These are phyloP conservation scores for Melipona quadrifasciata DNA, from an alignment of 1,140 invertebrate species.

Conservation along the genomic window DNA sequence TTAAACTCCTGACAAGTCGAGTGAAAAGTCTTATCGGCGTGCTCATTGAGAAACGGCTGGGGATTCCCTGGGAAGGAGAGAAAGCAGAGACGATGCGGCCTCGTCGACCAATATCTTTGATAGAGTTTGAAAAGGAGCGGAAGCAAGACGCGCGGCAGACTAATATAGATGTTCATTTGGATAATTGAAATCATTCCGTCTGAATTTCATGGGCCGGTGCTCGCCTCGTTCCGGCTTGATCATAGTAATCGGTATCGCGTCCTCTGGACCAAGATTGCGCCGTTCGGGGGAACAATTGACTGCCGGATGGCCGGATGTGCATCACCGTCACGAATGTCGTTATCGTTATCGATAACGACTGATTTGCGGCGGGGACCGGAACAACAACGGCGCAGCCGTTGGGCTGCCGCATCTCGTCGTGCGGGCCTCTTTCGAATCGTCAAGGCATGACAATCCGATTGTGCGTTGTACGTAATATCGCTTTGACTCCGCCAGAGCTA, in stretches of 20 bases:
- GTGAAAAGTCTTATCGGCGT: conserved; percentile 72
- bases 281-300: conserved; percentile 69
- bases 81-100: not conserved
- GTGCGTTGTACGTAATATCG: not conserved
- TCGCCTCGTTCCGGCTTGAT: conserved; percentile 66
- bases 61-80: conserved; percentile 11
- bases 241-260: conserved; percentile 68
- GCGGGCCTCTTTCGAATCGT: conserved; percentile 61
- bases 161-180: conserved; percentile 72
- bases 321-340: conserved; percentile 73
- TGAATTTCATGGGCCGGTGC: conserved; percentile 75
- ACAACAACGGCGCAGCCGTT: not conserved
- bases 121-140: conserved; percentile 61
- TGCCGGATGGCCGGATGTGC: conserved; percentile 24
- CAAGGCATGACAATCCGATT: conserved; percentile 42
- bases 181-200: conserved; percentile 79
- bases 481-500: not conserved
- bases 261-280: conserved; percentile 68
- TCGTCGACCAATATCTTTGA: conserved; percentile 63
- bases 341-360: conserved; percentile 68
- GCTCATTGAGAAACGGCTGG: conserved; percentile 62
- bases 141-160: conserved; percentile 48
- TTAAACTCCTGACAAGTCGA: conserved; percentile 74
- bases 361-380: conserved; percentile 36
- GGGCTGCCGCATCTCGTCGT: conserved; percentile 27